Evolutionary conservation across 2,797 vertebrate genomes (phyloP), one percentile per base, ranked within the genome.

Genomic region (Siniperca scherzeri): DNA sequence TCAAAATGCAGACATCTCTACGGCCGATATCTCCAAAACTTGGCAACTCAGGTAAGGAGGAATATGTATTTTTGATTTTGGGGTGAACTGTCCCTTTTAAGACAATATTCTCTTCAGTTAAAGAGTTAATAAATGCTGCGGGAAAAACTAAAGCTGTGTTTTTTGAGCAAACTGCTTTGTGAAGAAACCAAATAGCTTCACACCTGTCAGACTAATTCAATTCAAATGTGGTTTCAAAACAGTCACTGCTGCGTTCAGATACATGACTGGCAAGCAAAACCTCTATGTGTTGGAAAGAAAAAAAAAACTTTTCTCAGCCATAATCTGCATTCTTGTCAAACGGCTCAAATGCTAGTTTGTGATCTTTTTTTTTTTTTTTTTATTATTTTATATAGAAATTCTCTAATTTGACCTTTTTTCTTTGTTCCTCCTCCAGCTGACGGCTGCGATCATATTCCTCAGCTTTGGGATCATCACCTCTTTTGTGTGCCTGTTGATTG

Each of bases 371-470:
- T 55, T 17, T 11, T 16, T 38, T 14, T 14, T 17, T 36, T 69
- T 9, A 21, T 22, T 19, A 17, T 46, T 84, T 62, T 60, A 30
- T 61, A 2, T 38, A 48, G 22, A 69, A 62, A 36, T 42, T n/a
- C 12, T 62, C 21, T 70, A 5, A 42, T 73, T 56, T 69, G 0
- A 27, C 2, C 8, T 70, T 72, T 67, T 75, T 46, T 16, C 46
- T 74, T 19, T 77, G 12, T 77, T 78, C 36, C 5, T 81, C 22
- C 74, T 81, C 19, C 78, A 96, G 95, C 68, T 96, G 66, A 90
- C 90, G 1, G 93, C 95, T 53, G 91, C 94, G 2, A 96, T 96
- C 0, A 55, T 92, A 0, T 96, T 95, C 87, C 93, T 96, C 74
- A 96, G 95, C 86, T 88, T 95, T 2, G 96, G 95, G 52, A 84